Base-by-base conservation (phyloP, 2,888 invertebrate genomes). In the Crocallis elinguaria region DNA sequence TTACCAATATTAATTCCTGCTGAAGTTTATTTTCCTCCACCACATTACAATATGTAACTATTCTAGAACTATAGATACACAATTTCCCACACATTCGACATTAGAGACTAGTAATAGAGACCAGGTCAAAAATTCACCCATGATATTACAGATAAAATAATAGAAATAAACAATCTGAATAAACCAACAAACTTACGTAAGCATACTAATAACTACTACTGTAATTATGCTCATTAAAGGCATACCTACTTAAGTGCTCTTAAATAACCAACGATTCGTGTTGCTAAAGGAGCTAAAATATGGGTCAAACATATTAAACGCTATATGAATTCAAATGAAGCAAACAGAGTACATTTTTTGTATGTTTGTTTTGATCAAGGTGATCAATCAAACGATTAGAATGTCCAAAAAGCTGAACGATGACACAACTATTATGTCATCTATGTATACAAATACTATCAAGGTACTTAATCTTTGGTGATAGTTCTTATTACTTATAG, bases 221-320 rank as follows among this genome's bases (percentile, higher is more conserved):
- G 1, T 49, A 48, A 55, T 52, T 49, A 50, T 60, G 55, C 55
- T 65, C 49, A 58, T 57, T 52, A 49, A 49, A 51, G 53, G 55
- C 53, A 62, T 54, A 52, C 23, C 12, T 30, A 44, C 23, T 16
- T 30, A 44, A 21, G 3, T 25, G 19, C 11, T 32, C 46, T 64
- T 58, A 52, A 62, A 60, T 60, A 64, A 64, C 57, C 45, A 59
- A 36, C 57, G 53, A 52, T 60, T 57, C 59, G 60, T 63, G 59
- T 64, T 66, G 57, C 51, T 64, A 61, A 69, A 68, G 66, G 62
- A 64, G 60, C 57, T 60, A 51, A 53, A 61, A 71, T 68, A 70
- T 74, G 54, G 71, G 73, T 66, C 69, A 73, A 56, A 64, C 58
- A 57, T 66, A 67, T 61, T 60, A 60, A 60, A 61, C 57, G 51